Conservation (phyloP, 2,113 vertebrate genomes). For the Ochotona princeps region DNA sequence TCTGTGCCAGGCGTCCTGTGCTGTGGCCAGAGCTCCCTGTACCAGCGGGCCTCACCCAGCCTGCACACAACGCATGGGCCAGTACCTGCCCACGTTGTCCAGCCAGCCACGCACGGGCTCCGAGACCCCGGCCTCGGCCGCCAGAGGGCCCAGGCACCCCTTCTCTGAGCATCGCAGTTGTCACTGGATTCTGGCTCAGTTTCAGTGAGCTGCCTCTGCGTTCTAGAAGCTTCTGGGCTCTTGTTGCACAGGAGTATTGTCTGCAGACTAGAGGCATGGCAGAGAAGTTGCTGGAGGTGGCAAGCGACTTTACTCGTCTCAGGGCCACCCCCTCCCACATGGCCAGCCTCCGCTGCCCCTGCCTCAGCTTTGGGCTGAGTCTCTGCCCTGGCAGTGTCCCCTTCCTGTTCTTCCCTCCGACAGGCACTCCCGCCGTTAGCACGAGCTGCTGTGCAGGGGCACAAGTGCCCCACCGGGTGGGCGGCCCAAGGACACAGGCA, state of each 20-base stretch:
- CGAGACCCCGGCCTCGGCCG: rapidly evolving
- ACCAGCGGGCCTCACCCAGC: rapidly evolving
- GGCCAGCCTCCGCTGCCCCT: no score
- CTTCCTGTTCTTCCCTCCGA: rapidly evolving
- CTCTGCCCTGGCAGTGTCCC: neutral
- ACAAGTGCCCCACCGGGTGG: conserved; percentile 57
- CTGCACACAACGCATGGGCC: no score
- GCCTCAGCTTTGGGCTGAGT: no score
- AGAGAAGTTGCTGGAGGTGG: no score
- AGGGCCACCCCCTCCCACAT: no score
- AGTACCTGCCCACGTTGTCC: no score
- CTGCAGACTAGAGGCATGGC: rapidly evolving
- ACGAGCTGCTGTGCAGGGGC: neutral
- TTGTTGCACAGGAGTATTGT: neutral
- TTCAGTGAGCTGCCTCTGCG: rapidly evolving
- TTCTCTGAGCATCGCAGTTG: neutral
- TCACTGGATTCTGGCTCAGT: rapidly evolving
- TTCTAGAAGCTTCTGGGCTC: no score
- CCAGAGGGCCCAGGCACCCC: neutral
- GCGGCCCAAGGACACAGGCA: neutral
- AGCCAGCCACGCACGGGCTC: no score
- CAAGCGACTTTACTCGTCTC: no score
- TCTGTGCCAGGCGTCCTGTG: no score
- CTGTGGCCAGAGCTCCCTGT: no score
- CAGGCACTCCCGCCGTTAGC: rapidly evolving